phyloP scores from a whole-genome alignment of 64 coral and sea anemone genomes.

The Cladopsammia gracilis region DNA sequence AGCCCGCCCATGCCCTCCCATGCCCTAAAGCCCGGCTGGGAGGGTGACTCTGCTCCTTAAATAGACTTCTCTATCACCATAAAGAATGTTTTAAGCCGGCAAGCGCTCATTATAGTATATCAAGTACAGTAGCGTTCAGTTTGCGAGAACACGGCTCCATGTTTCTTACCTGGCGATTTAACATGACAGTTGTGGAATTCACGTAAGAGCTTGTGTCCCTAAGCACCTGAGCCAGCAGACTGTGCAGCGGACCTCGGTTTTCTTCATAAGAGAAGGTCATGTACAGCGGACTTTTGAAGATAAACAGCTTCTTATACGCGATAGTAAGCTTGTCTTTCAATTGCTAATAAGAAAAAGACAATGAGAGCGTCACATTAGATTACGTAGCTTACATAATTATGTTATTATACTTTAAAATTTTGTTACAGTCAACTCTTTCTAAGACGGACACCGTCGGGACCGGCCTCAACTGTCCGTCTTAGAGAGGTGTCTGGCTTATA shows the following conservation, averaged over 20 bases:
- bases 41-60: too few species aligned
- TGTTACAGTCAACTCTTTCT: too few species aligned
- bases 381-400: background rate
- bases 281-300: constrained; percentile 10
- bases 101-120: too few species aligned
- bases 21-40: too few species aligned
- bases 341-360: background rate
- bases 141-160: background rate
- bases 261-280: constrained; percentile 26
- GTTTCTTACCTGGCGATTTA: background rate
- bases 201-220: constrained; percentile 4
- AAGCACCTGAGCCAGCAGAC: background rate
- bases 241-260: constrained; percentile 11
- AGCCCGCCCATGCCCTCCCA: too few species aligned
- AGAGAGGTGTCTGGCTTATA: too few species aligned
- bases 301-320: background rate
- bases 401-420: background rate
- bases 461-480: too few species aligned
- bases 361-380: too few species aligned
- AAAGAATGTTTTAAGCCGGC: too few species aligned
- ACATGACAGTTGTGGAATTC: background rate
- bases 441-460: too few species aligned
- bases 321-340: constrained; percentile 1
- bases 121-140: too few species aligned
- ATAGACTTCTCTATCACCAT: too few species aligned